Conservation (phyloP, 2,888 invertebrate species). For the Thereva unica region DNA sequence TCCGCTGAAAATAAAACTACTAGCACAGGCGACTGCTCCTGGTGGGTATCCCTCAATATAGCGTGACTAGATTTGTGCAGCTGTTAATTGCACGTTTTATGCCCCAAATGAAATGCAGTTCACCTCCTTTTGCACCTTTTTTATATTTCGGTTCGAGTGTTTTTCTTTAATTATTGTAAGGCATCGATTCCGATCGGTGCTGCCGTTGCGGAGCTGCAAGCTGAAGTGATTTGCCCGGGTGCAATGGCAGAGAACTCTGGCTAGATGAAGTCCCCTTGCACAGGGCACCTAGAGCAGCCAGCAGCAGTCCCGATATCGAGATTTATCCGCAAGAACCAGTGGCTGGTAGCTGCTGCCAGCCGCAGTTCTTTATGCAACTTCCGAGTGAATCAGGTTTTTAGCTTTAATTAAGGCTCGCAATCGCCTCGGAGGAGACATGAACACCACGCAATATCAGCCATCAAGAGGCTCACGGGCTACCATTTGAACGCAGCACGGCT, state of each 20-base stretch:
- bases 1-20: conserved; percentile 5
- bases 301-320: conserved; percentile 1
- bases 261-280: no score
- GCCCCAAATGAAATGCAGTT: conserved; percentile 27
- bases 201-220: conserved; percentile 9
- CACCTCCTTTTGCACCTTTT: not conserved
- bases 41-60: conserved; percentile 12
- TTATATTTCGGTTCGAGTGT: not conserved
- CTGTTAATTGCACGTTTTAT: conserved; percentile 32
- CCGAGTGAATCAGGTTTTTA: conserved; percentile 26
- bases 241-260: no score
- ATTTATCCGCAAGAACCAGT: conserved; percentile 2
- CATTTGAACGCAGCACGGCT: not conserved
- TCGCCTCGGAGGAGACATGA: conserved; percentile 8
- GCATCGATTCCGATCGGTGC: conserved; percentile 21
- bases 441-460: conserved; percentile 6
- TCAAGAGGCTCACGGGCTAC: conserved; percentile 3
- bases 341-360: no score
- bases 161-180: conserved; percentile 27
- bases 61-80: conserved; percentile 30
- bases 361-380: not conserved
- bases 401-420: conserved; percentile 25
- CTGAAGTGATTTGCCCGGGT: not conserved
- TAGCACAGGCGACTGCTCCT: no score
- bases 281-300: no score